Conservation (phyloP, 1,140 invertebrate species). For the Drosophila parabipectinata region DNA sequence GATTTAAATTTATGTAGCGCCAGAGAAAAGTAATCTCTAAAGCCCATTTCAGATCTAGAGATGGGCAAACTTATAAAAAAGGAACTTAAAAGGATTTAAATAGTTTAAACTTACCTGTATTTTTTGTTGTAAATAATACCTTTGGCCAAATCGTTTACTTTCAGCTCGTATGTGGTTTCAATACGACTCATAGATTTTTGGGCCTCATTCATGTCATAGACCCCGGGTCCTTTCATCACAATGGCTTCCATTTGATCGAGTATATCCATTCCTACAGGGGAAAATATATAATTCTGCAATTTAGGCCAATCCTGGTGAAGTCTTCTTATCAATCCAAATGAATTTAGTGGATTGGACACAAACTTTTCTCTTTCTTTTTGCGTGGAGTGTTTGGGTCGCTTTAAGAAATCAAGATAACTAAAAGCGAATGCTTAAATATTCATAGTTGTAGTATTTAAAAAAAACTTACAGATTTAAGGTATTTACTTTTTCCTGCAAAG, state of each 20-base stretch:
- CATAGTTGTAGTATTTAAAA: not conserved
- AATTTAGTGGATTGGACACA: conserved; percentile 61
- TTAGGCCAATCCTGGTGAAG: conserved; percentile 55
- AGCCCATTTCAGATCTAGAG: not conserved
- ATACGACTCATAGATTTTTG: conserved; percentile 94
- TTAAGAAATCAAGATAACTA: conserved; percentile 27
- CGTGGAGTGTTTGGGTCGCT: conserved; percentile 88
- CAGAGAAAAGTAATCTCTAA: conserved; percentile 22
- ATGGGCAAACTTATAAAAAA: not conserved
- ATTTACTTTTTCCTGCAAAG: conserved; percentile 35
- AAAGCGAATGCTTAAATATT: not conserved
- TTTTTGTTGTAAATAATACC: conserved; percentile 93
- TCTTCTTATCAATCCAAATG: conserved; percentile 53
- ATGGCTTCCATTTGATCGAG: conserved; percentile 88
- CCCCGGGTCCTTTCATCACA: conserved; percentile 90
- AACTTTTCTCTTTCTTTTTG: conserved; percentile 86
- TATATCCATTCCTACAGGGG: conserved; percentile 7
- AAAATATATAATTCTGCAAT: conserved; percentile 35
- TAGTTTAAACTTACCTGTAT: conserved; percentile 87
- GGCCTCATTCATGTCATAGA: conserved; percentile 95
- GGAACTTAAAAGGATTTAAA: not conserved
- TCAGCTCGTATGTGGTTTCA: conserved; percentile 97
- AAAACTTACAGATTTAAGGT: conserved; percentile 35
- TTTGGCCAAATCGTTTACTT: conserved; percentile 92
- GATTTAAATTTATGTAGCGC: conserved; percentile 10